Conservation (phyloP, 2,113 vertebrate genomes). For the Chloropsis cyanopogon region DNA sequence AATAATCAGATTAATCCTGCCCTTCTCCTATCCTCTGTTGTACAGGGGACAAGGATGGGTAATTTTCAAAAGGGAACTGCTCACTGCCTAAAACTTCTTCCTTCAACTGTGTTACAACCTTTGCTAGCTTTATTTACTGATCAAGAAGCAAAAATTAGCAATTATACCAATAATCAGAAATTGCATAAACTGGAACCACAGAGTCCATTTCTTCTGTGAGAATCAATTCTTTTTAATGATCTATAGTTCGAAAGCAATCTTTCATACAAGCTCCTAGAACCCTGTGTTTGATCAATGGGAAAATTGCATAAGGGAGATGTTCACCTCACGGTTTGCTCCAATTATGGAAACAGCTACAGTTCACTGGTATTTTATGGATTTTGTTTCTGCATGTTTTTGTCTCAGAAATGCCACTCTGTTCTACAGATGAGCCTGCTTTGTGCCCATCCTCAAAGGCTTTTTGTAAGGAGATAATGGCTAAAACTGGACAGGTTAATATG, state of each 20-base stretch:
- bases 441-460: neutral
- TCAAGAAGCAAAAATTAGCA: neutral
- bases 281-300: neutral
- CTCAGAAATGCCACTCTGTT: neutral
- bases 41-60: rapidly evolving
- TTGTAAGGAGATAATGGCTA: neutral
- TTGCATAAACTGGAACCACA: neutral
- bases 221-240: neutral
- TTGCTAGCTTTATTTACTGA: neutral
- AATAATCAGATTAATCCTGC: neutral
- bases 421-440: neutral
- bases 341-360: neutral
- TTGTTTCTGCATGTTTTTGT: neutral
- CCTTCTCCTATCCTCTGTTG: neutral
- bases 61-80: neutral
- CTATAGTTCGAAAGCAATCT: neutral
- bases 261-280: neutral
- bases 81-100: neutral
- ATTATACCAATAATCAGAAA: neutral
- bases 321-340: neutral
- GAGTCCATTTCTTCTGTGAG: neutral
- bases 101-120: neutral
- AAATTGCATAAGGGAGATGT: neutral
- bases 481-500: neutral
- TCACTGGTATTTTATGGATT: neutral